phyloP scores from a whole-genome alignment of 2,888 invertebrate species.

The Apeira syringaria region DNA sequence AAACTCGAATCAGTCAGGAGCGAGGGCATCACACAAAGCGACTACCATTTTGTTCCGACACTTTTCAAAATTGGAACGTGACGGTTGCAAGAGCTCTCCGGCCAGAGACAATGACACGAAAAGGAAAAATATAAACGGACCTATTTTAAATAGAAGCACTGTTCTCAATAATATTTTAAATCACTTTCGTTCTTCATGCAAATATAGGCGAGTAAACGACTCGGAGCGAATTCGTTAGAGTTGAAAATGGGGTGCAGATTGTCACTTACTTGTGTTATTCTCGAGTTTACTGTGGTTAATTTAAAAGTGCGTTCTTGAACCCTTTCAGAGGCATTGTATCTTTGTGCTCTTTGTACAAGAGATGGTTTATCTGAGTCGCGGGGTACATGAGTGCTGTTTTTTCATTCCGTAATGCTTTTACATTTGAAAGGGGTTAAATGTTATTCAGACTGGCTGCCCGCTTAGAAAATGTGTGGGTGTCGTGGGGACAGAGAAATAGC shows the following conservation, averaged over 20 bases:
- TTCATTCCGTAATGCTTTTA: constrained; percentile 84
- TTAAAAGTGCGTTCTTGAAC: constrained; percentile 84
- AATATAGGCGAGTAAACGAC: constrained; percentile 37
- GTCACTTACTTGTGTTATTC: constrained; percentile 51
- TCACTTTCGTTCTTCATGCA: constrained; percentile 44
- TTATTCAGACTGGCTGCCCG: constrained; percentile 79
- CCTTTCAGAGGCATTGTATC: constrained; percentile 84
- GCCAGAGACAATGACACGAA: constrained; percentile 82
- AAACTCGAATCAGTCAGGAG: constrained; percentile 55
- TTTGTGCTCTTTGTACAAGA: constrained; percentile 82
- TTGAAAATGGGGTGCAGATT: constrained; percentile 46
- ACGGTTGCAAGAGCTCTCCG: constrained; percentile 81
- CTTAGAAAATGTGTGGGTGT: constrained; percentile 79
- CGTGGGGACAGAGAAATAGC: constrained; percentile 56
- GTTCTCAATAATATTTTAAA: constrained; percentile 69
- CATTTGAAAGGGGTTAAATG: constrained; percentile 83
- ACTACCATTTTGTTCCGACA: constrained; percentile 83
- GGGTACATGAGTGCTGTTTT: constrained; percentile 84
- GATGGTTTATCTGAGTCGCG: constrained; percentile 82
- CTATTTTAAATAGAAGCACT: constrained; percentile 77
- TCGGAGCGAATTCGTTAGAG: constrained; percentile 33
- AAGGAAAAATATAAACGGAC: constrained; percentile 83
- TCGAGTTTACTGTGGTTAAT: constrained; percentile 65
- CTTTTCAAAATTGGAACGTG: constrained; percentile 84
- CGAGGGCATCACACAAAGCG: constrained; percentile 72